A percentile compares a stretch with the other conserved stretches of the same genome.
phyloP scores from a whole-genome alignment of 2,113 vertebrate species.

The Hiodon tergisus region DNA sequence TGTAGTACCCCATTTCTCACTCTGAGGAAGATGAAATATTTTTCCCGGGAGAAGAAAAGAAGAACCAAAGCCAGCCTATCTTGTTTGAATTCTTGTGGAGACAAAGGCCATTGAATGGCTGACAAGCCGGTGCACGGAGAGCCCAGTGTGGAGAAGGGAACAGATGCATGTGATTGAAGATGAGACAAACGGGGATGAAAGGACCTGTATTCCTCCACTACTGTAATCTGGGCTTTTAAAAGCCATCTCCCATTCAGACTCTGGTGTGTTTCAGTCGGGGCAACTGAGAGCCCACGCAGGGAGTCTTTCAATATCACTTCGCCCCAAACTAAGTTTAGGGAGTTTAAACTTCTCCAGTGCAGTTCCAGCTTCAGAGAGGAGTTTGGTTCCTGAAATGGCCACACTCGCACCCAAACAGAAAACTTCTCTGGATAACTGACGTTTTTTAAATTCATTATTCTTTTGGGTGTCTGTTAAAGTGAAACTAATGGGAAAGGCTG shows the following conservation, averaged over 20 bases:
- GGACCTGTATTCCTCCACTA: neutral
- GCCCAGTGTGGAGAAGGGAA: neutral
- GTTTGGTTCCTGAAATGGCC: too few relatives aligned
- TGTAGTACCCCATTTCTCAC: too few relatives aligned
- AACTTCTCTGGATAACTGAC: too few relatives aligned
- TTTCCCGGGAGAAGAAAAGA: neutral
- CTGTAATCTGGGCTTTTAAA: conserved; percentile 15
- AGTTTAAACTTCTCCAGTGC: too few relatives aligned
- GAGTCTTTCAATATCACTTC: too few relatives aligned
- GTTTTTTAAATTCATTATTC: too few relatives aligned
- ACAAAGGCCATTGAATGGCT: conserved; percentile 16
- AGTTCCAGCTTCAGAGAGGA: too few relatives aligned
- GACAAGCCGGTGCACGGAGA: conserved; percentile 11
- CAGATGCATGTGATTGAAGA: neutral
- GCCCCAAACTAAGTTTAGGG: too few relatives aligned
- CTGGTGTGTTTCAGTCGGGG: neutral
- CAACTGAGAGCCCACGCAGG: too few relatives aligned
- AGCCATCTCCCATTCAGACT: neutral
- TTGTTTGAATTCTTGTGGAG: conserved; percentile 4
- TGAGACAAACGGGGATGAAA: neutral
- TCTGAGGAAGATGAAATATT: neutral
- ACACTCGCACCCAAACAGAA: too few relatives aligned
- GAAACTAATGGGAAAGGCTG: too few relatives aligned
- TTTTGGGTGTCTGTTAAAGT: too few relatives aligned
- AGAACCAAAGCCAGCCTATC: conserved; percentile 5